These are phyloP conservation scores for Drosophila busckii DNA, from an alignment of 1,140 invertebrate genomes.

Conservation along the genomic window DNA sequence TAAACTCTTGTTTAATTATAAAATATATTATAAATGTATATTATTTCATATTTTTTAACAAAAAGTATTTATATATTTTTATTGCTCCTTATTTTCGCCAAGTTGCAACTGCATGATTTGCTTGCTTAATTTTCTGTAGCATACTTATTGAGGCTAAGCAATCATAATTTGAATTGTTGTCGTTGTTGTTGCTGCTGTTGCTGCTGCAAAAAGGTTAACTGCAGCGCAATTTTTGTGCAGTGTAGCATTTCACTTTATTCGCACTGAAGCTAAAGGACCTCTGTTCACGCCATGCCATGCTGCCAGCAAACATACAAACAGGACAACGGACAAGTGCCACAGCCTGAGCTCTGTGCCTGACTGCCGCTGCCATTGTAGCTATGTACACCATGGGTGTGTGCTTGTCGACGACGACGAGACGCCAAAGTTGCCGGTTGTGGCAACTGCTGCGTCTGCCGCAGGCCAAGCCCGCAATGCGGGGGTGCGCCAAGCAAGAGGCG, in stretches of 20 bases:
- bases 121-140: too few species aligned
- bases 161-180: not conserved
- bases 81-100: too few species aligned
- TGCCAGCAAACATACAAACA: conserved; percentile 70
- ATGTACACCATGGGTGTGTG: conserved; percentile 69
- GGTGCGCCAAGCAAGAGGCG: too few species aligned
- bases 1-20: too few species aligned
- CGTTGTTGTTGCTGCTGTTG: not conserved
- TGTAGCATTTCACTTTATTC: conserved; percentile 65
- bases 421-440: conserved; percentile 67
- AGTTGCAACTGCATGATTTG: too few species aligned
- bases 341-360: too few species aligned
- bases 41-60: too few species aligned
- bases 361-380: conserved; percentile 45
- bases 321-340: conserved; percentile 42
- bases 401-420: conserved; percentile 31
- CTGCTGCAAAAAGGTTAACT: conserved; percentile 9
- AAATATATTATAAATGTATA: too few species aligned
- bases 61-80: too few species aligned
- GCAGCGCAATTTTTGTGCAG: conserved; percentile 27
- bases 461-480: conserved; percentile 28
- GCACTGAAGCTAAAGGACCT: conserved; percentile 37
- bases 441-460: conserved; percentile 39
- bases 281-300: conserved; percentile 23
- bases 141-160: too few species aligned